Percentiles rank a stretch among this genome's conserved stretches.
These are phyloP conservation scores for Dryococelus australis DNA, from an alignment of 2,888 invertebrate genomes.

Conservation along the genomic window DNA sequence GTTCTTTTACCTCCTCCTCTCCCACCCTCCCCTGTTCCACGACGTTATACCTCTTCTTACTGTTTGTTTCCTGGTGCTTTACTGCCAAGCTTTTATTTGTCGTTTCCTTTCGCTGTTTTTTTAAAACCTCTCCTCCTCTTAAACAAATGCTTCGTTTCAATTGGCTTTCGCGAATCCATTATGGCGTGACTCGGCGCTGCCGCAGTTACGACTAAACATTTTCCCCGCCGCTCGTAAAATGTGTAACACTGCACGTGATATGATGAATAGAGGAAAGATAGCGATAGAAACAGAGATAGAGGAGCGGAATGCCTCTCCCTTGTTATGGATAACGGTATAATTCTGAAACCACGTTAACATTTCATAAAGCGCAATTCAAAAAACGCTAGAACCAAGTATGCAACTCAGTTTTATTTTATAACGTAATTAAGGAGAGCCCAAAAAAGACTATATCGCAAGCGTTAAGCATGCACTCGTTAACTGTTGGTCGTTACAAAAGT, in stretches of 20 bases:
- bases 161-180: conserved; percentile 1
- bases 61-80: not conserved
- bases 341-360: not conserved
- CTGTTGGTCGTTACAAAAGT: too few species aligned
- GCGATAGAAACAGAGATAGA: not conserved
- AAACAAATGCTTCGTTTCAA: conserved; percentile 8
- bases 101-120: not conserved
- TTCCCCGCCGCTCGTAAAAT: not conserved
- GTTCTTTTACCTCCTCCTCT: conserved; percentile 17
- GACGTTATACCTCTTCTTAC: too few species aligned
- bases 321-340: not conserved
- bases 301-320: not conserved
- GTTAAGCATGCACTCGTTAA: too few species aligned
- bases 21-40: not conserved
- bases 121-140: not conserved
- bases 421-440: not conserved
- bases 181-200: not conserved
- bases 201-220: not conserved
- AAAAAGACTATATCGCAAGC: too few species aligned
- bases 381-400: not conserved
- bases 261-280: not conserved
- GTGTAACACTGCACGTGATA: not conserved
- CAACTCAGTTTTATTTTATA: not conserved
- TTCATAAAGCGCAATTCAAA: not conserved
- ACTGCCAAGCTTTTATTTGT: not conserved